Evolutionary conservation across 2,113 vertebrate genomes (phyloP), one percentile per base, ranked within the genome.

Genomic region (Aptenodytes patagonicus): DNA sequence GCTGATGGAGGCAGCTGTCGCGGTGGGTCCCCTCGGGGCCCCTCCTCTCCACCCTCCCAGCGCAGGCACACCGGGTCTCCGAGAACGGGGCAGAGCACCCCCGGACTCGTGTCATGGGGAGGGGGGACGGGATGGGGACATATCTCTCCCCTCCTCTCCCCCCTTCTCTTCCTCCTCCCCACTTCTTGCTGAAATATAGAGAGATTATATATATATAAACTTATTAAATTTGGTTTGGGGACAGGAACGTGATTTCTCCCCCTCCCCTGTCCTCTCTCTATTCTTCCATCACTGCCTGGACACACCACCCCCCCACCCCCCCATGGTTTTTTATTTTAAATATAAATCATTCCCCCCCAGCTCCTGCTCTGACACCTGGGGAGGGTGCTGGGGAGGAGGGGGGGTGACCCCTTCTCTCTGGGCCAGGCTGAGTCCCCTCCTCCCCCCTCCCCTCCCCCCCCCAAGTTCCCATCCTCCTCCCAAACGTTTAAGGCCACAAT

Each of bases 191-290:
- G 95, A 98, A 98, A 98, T 98, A 98, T 97, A 98, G 98, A 98
- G 96, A 97, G 97, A 97, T 97, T 97, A 98, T 97, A 98, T 97
- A 98, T 97, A 98, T 98, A 98, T 97, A 97, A 97, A 98, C 97
- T 97, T 98, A 98, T 97, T 97, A 97, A 97, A 97, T 97, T 97
- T 97, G 97, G 94, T 97, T 97, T 96, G 95, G 95, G 97, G 97
- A 93, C 97, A 97, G 97, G 93, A 97, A 79, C 2, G 77, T 97
- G 97, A 97, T 97, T 96, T 94, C 78, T 94, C 60, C 91, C 95
- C 83, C 82, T 96, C 93, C 93, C 72, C 87, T 84, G 91, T 96
- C 95, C n/a, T n/a, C 96, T 90, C 94, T 95, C 89, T 95, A 46
- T 77, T 94, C 73, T 87, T 66, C 57, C 58, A 79, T 91, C 95